These are phyloP conservation scores for Platycheirus albimanus DNA, from an alignment of 2,888 invertebrate genomes.

Conservation along the genomic window DNA sequence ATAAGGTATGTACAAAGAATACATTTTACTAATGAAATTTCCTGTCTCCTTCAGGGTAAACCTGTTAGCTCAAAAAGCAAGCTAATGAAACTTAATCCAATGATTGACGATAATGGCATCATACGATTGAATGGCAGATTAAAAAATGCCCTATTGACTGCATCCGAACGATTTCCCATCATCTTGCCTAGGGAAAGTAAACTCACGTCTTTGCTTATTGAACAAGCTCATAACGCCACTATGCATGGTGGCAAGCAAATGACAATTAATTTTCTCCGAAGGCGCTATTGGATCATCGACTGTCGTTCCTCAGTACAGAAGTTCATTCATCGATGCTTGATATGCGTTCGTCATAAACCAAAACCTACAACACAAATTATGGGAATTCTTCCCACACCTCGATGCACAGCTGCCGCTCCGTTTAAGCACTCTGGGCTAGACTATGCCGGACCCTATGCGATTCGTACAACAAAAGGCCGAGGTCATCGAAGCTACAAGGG, in stretches of 20 bases:
- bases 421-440: conserved; percentile 39
- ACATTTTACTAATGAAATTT: conserved; percentile 31
- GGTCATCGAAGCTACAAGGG: conserved; percentile 5
- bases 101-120: no score
- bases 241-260: no score
- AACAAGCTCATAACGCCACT: conserved; percentile 13
- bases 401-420: neutral
- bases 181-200: no score
- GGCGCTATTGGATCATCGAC: conserved; percentile 20
- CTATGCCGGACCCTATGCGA: conserved; percentile 39
- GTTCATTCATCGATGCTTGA: conserved; percentile 5
- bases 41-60: no score
- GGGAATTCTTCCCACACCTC: conserved; percentile 8
- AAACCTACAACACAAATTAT: no score
- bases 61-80: no score
- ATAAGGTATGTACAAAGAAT: conserved; percentile 31
- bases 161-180: no score
- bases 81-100: no score
- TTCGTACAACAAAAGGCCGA: conserved; percentile 49
- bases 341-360: no score
- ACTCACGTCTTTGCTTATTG: no score
- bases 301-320: neutral
- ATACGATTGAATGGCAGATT: no score
- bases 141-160: no score
- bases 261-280: conserved; percentile 22